A percentile compares a stretch with the other conserved stretches of the same genome.
phyloP scores from a whole-genome alignment of 2,888 invertebrate species.

The Cynaeus angustus region DNA sequence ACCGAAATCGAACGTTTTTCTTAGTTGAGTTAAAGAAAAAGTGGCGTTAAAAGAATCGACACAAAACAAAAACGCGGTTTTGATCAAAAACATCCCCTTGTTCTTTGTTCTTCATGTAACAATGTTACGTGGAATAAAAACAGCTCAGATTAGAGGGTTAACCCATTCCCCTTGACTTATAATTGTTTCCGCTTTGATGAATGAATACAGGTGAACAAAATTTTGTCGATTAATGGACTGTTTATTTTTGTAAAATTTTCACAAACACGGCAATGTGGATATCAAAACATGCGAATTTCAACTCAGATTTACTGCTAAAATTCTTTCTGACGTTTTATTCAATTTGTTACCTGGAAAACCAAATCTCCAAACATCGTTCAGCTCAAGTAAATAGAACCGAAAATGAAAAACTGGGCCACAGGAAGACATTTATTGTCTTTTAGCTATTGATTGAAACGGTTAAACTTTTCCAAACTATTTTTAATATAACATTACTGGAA shows the following conservation, averaged over 20 bases:
- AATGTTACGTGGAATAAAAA: conserved; percentile 49
- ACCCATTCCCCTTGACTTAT: conserved; percentile 25
- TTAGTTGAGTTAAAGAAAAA: conserved; percentile 44
- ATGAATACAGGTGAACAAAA: conserved; percentile 21
- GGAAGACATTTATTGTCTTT: conserved; percentile 26
- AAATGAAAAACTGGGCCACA: conserved; percentile 7
- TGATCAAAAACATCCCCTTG: conserved; percentile 52
- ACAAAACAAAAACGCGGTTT: conserved; percentile 50
- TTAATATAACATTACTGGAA: conserved; percentile 41
- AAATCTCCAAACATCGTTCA: background rate
- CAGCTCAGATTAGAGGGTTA: conserved; percentile 39
- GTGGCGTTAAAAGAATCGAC: conserved; percentile 45
- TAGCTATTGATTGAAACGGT: conserved; percentile 30
- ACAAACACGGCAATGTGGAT: background rate
- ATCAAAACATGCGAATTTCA: conserved; percentile 2
- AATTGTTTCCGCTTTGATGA: conserved; percentile 35
- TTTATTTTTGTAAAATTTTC: conserved; percentile 18
- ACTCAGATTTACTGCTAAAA: background rate
- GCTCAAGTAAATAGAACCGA: conserved; percentile 11
- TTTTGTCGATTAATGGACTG: conserved; percentile 8
- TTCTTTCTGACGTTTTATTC: no score
- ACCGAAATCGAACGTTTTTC: conserved; percentile 37
- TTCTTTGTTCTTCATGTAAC: conserved; percentile 50
- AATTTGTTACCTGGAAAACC: background rate
- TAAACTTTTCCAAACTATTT: conserved; percentile 41